These are phyloP conservation scores for Synergus umbraculus DNA, from an alignment of 2,888 invertebrate genomes.

Conservation along the genomic window DNA sequence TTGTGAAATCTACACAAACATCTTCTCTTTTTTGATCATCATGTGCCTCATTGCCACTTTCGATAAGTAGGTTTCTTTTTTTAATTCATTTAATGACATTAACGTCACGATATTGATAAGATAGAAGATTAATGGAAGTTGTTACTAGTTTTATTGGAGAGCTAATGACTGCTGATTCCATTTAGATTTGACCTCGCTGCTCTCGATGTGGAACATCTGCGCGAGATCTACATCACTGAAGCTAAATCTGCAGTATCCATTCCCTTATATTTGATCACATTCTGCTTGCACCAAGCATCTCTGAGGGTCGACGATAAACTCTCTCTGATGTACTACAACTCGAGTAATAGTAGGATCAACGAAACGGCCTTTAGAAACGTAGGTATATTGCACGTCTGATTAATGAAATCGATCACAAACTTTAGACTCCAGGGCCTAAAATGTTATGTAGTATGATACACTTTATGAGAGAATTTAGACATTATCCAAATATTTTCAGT, in stretches of 20 bases:
- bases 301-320: constrained; percentile 66
- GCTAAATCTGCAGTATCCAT: constrained; percentile 66
- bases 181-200: constrained; percentile 71
- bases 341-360: constrained; percentile 45
- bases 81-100: neutral
- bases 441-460: neutral
- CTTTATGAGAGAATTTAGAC: no score
- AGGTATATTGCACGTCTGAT: constrained; percentile 44
- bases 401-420: constrained; percentile 5
- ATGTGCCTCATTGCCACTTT: constrained; percentile 69
- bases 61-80: constrained; percentile 65
- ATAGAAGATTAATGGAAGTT: neutral
- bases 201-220: constrained; percentile 64
- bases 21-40: constrained; percentile 68
- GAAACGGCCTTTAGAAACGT: constrained; percentile 49
- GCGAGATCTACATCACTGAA: constrained; percentile 66
- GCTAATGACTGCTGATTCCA: neutral
- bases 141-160: neutral
- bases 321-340: constrained; percentile 60
- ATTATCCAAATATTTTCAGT: neutral
- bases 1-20: constrained; percentile 67
- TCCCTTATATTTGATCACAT: constrained; percentile 69
- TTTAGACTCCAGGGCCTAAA: no score
- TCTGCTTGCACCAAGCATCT: constrained; percentile 68
- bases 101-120: neutral